Base-by-base conservation (phyloP, 2,888 invertebrate genomes). In the Aphidius colemani region DNA sequence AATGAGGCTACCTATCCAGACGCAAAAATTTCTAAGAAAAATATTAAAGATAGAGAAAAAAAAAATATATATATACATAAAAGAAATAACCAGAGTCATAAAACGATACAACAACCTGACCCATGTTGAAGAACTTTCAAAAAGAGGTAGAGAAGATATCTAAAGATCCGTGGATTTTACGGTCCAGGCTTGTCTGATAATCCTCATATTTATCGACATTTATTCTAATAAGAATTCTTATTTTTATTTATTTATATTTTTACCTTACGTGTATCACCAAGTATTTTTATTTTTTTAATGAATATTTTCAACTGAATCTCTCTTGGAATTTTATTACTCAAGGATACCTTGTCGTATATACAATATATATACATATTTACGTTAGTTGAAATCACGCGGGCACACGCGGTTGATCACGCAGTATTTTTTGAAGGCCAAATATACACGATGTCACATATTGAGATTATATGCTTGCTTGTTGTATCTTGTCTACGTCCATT, bases 141-240 rank as follows among this genome's bases (percentile, higher is more conserved):
- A 49, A 30, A 30, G 50, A 58, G 59, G 49, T 46, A 64, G 61
- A 61, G 51, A 57, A 48, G 51, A 30, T 64, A 68, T 61, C 64
- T 66, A 66, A 64, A 63, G 64, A 60, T 67, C 13, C 59, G 39
- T 46, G 64, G 60, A 66, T 68, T 72, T 75, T 73, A 73, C 70
- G 69, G 67, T 66, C 69, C 53, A 61, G 68, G 63, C 66, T 30
- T 30, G 64, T 69, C 66, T 69, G 65, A 70, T 76, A 78, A 78
- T 78, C 77, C 73, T 72, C 68, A 73, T 73, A 73, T 77, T 77
- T 78, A 77, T 77, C 72, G 75, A 71, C 72, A 70, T 76, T 75
- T 71, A 72, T 69, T 68, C 71, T 70, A 69, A 72, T 74, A 70
- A 44, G 43, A 44, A 44, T 50, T 50, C 43, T 30, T 55, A 13